Evolutionary conservation across 2,888 invertebrate genomes (phyloP).

Genomic region (Drosophila neutralis): DNA sequence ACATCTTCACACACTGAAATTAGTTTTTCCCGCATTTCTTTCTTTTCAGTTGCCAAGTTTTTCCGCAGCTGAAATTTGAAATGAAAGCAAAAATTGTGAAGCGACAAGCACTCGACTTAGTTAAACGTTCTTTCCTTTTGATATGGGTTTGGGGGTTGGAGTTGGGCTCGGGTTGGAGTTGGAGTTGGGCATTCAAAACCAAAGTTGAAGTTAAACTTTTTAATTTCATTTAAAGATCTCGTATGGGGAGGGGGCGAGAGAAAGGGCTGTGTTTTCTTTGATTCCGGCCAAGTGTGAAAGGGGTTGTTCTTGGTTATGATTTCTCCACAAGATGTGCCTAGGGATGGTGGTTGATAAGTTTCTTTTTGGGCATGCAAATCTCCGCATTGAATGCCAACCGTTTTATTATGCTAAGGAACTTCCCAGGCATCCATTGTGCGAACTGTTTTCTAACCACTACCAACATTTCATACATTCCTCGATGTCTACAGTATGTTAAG

Average conservation of each 20-base stretch:
- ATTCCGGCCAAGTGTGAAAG: constrained; percentile 1
- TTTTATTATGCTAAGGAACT: constrained; percentile 33
- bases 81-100: constrained; percentile 37
- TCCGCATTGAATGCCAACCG: constrained; percentile 12
- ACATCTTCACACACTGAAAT: constrained; percentile 52
- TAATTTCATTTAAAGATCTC: constrained; percentile 62
- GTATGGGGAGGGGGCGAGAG: not conserved
- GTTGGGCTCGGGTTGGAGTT: not conserved
- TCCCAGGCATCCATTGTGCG: constrained; percentile 48
- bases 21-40: not conserved
- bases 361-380: constrained; percentile 1
- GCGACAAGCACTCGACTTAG: constrained; percentile 39
- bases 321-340: constrained; percentile 6
- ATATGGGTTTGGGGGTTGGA: not conserved
- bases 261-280: not conserved
- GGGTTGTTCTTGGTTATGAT: constrained; percentile 30
- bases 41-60: constrained; percentile 33
- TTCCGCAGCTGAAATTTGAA: constrained; percentile 37
- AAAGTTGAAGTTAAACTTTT: constrained; percentile 62
- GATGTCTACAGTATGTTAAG: not conserved
- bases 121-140: constrained; percentile 47
- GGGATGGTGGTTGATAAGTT: not conserved
- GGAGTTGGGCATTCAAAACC: constrained; percentile 10
- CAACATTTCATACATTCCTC: not conserved
- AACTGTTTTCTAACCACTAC: constrained; percentile 5